Conservation (phyloP, 1,140 invertebrate genomes). For the Wiebesia pumilae region DNA sequence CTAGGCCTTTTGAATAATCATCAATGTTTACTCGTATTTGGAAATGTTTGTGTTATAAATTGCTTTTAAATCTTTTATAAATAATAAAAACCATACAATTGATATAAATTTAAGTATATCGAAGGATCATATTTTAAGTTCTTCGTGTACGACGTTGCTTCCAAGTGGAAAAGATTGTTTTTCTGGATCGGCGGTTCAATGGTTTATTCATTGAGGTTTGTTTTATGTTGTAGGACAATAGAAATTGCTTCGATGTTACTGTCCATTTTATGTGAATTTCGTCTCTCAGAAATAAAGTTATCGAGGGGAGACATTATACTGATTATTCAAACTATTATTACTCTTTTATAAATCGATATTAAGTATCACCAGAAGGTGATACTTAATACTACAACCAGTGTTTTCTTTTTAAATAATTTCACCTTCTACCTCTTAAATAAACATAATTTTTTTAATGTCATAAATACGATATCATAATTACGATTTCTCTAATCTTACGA, state of each 20-base stretch:
- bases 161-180: conserved; percentile 38
- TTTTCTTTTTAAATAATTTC: too few relatives aligned
- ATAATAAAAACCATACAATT: background rate
- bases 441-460: too few relatives aligned
- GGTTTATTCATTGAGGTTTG: conserved; percentile 47
- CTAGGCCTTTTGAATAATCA: too few relatives aligned
- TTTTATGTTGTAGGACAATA: conserved; percentile 37
- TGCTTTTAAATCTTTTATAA: background rate
- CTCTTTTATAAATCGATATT: conserved; percentile 29
- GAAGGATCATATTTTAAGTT: conserved; percentile 25
- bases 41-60: too few relatives aligned
- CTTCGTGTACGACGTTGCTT: conserved; percentile 25
- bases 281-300: background rate
- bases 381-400: too few relatives aligned
- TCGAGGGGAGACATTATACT: background rate
- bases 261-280: conserved; percentile 38
- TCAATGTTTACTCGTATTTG: too few relatives aligned
- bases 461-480: too few relatives aligned
- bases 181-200: conserved; percentile 45
- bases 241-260: conserved; percentile 22
- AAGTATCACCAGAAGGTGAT: too few relatives aligned
- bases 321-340: conserved; percentile 31
- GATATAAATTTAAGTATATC: conserved; percentile 5
- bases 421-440: too few relatives aligned
- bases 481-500: too few relatives aligned